Base-by-base conservation (phyloP, 2,888 invertebrate species). In the Ophion ellenae region DNA sequence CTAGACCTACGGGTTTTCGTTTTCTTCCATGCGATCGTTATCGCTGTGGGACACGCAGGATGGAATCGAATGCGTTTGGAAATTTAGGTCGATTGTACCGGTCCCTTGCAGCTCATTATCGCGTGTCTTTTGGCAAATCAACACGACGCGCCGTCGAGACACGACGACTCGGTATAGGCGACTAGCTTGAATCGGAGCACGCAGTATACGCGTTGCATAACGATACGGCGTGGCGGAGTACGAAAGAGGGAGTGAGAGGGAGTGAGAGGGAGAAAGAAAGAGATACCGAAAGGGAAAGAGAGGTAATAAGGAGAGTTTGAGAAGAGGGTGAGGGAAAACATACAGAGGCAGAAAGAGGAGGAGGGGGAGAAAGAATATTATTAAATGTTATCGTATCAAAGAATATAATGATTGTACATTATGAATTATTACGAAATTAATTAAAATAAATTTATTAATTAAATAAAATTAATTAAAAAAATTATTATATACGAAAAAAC, bases 191-290 rank as follows among this genome's bases (percentile, higher is more conserved):
- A 75, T 47, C 61, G 61, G 57, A 76, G 57, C 28, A 73, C n/a
- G 63, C 47, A 28, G 47, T 73, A 28, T 47, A 69, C 14, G 47
- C 20, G 24, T 85, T 85, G 77, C 82, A 86, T 84, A 83, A 79
- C 66, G 80, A 82, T 79, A 78, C 1, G n/a, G 66, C 24, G 53
- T 24, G 14, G 45, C 40, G 45, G 53, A 74, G 9, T 36, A 40
- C 47, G 61, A 61, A 45, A 63, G 11, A 61, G 74, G 61, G 59
- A 24, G 28, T 36, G 32, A 63, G 11, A 61, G 74, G 61, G 59
- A 24, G 28, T 36, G 32, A 61, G 53, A 36, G 24, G 70, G 40
- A 71, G 61, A 59, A 14, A 66, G 28, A 71, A 53, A 9, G 40
- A 40, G 7, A 40, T 6, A 40, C 40, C 40, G 40, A 40, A 7